Evolutionary conservation across 2,888 invertebrate species (phyloP), one percentile per base, ranked within the genome.

Genomic region (Heterodera filipjevi): DNA sequence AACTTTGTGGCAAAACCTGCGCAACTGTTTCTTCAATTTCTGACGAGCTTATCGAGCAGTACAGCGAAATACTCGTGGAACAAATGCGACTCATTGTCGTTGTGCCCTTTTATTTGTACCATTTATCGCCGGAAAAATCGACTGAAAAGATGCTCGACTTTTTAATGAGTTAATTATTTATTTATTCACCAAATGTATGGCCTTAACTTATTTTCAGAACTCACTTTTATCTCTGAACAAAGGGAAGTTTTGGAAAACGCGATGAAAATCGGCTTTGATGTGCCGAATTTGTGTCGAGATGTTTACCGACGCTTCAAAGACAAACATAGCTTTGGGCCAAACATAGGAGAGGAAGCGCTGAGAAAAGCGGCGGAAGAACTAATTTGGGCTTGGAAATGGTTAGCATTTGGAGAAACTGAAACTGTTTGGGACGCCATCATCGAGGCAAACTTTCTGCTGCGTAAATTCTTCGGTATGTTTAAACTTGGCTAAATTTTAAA

Each of bases 401-500:
- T 81, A 66, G 81, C 81, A 22, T 81, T 77, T 71, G 39, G 77
- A n/a, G 81, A 77, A 10, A 27, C 66, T n/a, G 81, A 81, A 30
- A 73, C 64, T 27, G 70, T 79, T 66, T 79, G 64, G 44, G 81
- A 80, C 35, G 75, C 81, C 19, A 72, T 81, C n/a, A n/a, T 82
- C 27, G 81, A 81, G 33, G 81, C 81, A 19, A 81, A 81, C 66
- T 82, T 68, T 66, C 49, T 81, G 59, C 46, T 82, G 39, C 80
- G 81, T n/a, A 81, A 81, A 77, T 68, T 81, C 53, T 82, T 81
- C n/a, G 33, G 76, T 79, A 19, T 27, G 80, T 80, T n/a, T n/a
- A n/a, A 22, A 32, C 19, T 66, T 16, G 2, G 46, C 3, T 49
- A 49, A 49, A 10, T 16, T 49, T 16, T 44, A 44, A 44, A 12